phyloP scores from a whole-genome alignment of 2,888 invertebrate species.

The Platycheirus albimanus region DNA sequence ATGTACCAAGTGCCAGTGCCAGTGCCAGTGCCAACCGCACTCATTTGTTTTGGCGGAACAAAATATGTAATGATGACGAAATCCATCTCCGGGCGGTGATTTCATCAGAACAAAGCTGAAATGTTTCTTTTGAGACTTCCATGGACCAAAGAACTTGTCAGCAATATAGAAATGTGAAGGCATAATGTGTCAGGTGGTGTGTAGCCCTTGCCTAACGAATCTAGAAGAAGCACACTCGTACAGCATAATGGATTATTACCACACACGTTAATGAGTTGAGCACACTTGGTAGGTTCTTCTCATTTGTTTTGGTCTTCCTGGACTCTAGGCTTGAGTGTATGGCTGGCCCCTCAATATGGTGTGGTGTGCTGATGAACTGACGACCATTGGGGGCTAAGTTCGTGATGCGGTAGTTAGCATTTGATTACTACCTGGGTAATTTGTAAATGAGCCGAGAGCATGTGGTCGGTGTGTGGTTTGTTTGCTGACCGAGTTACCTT shows the following conservation, averaged over 20 bases:
- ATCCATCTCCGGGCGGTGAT: constrained; percentile 19
- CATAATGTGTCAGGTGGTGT: constrained; percentile 19
- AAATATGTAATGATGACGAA: constrained; percentile 28
- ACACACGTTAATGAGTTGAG: constrained; percentile 27
- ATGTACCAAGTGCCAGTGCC: too few relatives aligned
- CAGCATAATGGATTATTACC: constrained; percentile 23
- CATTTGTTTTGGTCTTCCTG: constrained; percentile 4
- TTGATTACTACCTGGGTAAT: constrained; percentile 62
- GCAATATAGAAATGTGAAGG: constrained; percentile 19
- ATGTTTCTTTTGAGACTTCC: neutral
- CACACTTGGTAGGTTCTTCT: constrained; percentile 24
- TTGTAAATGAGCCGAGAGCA: constrained; percentile 39
- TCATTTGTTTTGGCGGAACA: constrained; percentile 57
- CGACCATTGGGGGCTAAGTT: constrained; percentile 47
- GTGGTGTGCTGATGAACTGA: constrained; percentile 31
- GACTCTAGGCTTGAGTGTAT: neutral
- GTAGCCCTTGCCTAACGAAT: constrained; percentile 25
- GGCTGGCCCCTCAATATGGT: constrained; percentile 13
- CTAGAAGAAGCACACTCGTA: constrained; percentile 3
- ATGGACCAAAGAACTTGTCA: constrained; percentile 25
- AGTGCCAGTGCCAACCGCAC: constrained; percentile 9
- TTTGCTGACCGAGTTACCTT: constrained; percentile 58
- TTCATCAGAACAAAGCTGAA: constrained; percentile 26
- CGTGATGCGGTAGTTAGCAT: constrained; percentile 66
- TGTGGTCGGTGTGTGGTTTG: constrained; percentile 40